Evolutionary conservation across 2,888 invertebrate species (phyloP), one percentile per base, ranked within the genome.

Genomic region (Calameuta pallipes): DNA sequence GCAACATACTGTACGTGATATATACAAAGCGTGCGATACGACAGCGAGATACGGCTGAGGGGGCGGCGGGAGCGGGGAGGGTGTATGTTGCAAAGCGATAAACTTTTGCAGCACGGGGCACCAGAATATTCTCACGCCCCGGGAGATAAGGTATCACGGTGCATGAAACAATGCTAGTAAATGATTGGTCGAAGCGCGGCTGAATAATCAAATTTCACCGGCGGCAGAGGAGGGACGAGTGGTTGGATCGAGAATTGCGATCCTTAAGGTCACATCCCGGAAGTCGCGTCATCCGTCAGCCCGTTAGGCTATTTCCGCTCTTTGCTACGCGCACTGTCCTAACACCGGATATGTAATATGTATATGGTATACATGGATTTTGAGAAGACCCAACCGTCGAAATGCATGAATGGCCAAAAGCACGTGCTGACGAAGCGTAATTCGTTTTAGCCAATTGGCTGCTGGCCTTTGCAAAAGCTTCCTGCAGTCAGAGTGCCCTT

Each of bases 241-340:
- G 23, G 56, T 23, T 56, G 23, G 9, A 56, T 56, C 23, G 73
- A 30, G 37, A 69, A 75, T 37, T 34, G 69, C 73, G 41, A 83
- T 84, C 83, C 85, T 80, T 82, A 81, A 82, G 82, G 84, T 83
- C 82, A 82, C 82, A 81, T 86, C 86, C 87, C 87, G 87, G 88
- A 88, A 86, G 82, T 85, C 81, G 82, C 83, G 83, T 83, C 83
- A 83, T 82, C 81, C 69, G 36, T 23, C 73, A 69, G 30, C 36
- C 37, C 23, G 74, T 71, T 31, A 71, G 36, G 30, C 74, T 74
- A 30, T 23, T 37, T 37, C 37, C 74, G 74, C 34, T 37, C 34
- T 31, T 71, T 15, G 11, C 33, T 69, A 6, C 15, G 68, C 15
- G 30, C 73, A 71, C 77, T 80, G 76, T 80, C 79, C 41, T 37